Evolutionary conservation across 2,888 invertebrate species (phyloP).

Genomic region (Thecophora atra): DNA sequence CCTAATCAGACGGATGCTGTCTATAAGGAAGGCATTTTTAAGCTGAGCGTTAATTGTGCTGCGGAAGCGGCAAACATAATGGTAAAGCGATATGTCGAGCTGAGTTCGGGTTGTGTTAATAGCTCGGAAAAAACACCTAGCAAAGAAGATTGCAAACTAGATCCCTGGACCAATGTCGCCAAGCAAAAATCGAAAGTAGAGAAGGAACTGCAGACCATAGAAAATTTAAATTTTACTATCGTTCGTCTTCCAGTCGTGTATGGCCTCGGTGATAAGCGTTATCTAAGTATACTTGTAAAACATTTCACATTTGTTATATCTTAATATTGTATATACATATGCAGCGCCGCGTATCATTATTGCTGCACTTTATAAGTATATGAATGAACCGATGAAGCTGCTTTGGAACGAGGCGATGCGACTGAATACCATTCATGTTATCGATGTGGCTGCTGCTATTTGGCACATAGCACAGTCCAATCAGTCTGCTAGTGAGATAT

Average conservation of each 20-base stretch:
- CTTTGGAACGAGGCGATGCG: slow-evolving; percentile 86
- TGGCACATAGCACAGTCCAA: slow-evolving; percentile 74
- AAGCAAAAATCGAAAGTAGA: slow-evolving; percentile 87
- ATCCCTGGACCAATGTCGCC: slow-evolving; percentile 87
- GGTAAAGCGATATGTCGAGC: slow-evolving; percentile 80
- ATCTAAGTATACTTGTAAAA: slow-evolving; percentile 75
- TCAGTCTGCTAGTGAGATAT: slow-evolving; percentile 72
- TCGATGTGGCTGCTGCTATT: slow-evolving; percentile 83
- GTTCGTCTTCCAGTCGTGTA: slow-evolving; percentile 87
- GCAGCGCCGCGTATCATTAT: slow-evolving; percentile 85
- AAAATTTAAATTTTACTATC: slow-evolving; percentile 78
- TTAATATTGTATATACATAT: slow-evolving; percentile 44
- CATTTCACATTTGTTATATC: background rate
- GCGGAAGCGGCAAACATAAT: slow-evolving; percentile 76
- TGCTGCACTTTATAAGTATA: slow-evolving; percentile 87
- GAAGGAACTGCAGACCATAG: slow-evolving; percentile 74
- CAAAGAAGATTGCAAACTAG: slow-evolving; percentile 78
- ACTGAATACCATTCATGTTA: slow-evolving; percentile 88
- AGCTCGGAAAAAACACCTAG: slow-evolving; percentile 81
- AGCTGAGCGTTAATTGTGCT: slow-evolving; percentile 85
- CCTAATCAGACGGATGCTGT: slow-evolving; percentile 88
- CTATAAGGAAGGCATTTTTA: slow-evolving; percentile 88
- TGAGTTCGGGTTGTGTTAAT: slow-evolving; percentile 84
- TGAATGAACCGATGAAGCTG: slow-evolving; percentile 90
- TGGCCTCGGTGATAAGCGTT: slow-evolving; percentile 83